Base-by-base conservation (phyloP, 1,140 invertebrate genomes). In the Drosophila fuyamai region DNA sequence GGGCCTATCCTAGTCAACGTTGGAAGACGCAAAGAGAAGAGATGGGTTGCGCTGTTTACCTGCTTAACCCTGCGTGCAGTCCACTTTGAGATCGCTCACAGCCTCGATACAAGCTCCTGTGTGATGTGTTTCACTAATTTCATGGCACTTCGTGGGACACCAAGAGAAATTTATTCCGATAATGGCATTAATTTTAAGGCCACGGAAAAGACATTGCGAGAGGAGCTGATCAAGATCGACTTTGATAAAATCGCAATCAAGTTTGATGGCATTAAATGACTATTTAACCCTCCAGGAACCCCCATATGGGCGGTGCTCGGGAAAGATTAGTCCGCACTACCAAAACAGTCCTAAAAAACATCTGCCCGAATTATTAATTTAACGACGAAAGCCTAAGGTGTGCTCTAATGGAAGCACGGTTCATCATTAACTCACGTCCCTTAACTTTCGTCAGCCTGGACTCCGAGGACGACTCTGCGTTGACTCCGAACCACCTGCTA, bases 111-210 rank as follows among this genome's bases (percentile, higher is more conserved):
- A 29, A 61, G 23, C 14, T 51, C 14, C 13, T 61, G 18, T 6
- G 12, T 51, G 13, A 61, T 61, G 47, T 50, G 46, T 10, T 38
- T 62, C 0, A 5, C 48, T n/a, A n/a, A n/a, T n/a, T n/a, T n/a
- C n/a, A 23, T 23, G 18, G 18, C 12, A 12, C 38, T 35, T 29
- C 40, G 50, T 43, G 38, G 29, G 10, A 53, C 48, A 5, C 38
- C 50, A 12, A 44, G 29, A 62, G 29, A 62, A 44, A 62, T 23
- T 23, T 23, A 23, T 23, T 23, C 18, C 18, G 18, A 23, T 23
- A 23, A 23, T 23, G 18, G 2, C 18, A 23, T 2, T 23, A 23
- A 23, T 44, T 62, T 54, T 9, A 62, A 54, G 27, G 60, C 60
- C 5, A 54, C n/a, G n/a, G n/a, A n/a, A n/a, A n/a, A n/a, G n/a